Conservation (phyloP, 1,140 invertebrate genomes). For the Drosophila biarmipes region DNA sequence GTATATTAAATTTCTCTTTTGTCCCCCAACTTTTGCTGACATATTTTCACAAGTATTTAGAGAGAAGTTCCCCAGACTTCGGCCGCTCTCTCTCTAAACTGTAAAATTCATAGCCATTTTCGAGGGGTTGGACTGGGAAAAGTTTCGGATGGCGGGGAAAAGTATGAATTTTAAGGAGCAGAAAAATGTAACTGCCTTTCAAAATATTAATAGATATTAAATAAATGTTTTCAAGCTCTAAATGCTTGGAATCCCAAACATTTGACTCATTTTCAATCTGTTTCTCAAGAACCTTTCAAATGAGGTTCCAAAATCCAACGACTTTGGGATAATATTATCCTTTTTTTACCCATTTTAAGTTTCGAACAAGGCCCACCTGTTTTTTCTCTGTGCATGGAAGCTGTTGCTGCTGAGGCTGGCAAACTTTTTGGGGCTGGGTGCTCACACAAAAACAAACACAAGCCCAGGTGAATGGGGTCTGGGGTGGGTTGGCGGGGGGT, state of each 20-base stretch:
- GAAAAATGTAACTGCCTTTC: neutral
- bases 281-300: too few species aligned
- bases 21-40: constrained; percentile 34
- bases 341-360: neutral
- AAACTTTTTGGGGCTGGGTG: constrained; percentile 34
- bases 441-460: constrained; percentile 46
- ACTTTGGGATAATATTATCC: too few species aligned
- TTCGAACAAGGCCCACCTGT: neutral
- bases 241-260: too few species aligned
- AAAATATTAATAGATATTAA: neutral
- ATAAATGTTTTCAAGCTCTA: neutral
- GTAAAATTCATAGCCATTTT: constrained; percentile 70
- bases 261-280: neutral
- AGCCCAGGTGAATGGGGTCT: constrained; percentile 14
- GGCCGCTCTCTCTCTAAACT: constrained; percentile 30
- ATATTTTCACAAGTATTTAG: constrained; percentile 58
- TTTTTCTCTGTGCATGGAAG: constrained; percentile 12
- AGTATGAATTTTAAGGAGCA: neutral
- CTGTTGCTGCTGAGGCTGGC: constrained; percentile 38
- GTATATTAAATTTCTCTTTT: constrained; percentile 4
- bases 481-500: neutral
- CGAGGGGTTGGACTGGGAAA: constrained; percentile 11
- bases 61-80: constrained; percentile 32
- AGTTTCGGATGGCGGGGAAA: neutral
- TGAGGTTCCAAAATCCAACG: too few species aligned